phyloP scores from a whole-genome alignment of 2,797 vertebrate genomes.

The Epinephelus malabaricus region DNA sequence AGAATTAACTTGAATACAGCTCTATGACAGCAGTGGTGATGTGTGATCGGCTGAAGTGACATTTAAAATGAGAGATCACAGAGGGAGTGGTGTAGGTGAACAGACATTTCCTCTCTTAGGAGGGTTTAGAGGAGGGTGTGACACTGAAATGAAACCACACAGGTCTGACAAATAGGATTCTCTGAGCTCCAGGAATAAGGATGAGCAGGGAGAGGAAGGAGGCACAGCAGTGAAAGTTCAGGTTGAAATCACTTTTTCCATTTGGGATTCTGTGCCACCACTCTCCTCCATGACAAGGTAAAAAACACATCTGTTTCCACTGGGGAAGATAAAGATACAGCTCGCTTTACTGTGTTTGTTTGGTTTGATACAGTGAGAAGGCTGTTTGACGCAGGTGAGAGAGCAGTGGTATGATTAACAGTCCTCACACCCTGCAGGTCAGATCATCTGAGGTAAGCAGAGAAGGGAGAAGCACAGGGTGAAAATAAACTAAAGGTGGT shows the following conservation, averaged over 20 bases:
- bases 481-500: background rate
- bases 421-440: conserved; percentile 22
- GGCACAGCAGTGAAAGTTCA: background rate
- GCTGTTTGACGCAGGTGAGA: background rate
- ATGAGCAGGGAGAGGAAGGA: background rate
- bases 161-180: background rate
- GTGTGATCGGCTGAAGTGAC: background rate
- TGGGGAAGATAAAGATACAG: background rate
- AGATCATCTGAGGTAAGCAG: background rate
- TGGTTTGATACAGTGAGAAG: conserved; percentile 30
- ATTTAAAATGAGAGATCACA: background rate
- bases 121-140: background rate
- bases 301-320: conserved; percentile 20
- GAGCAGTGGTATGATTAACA: conserved; percentile 1
- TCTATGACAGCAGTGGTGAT: no score
- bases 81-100: no score
- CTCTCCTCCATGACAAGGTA: background rate
- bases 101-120: background rate
- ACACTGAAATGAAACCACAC: conserved; percentile 5
- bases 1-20: background rate
- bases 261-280: background rate
- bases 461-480: background rate
- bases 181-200: background rate
- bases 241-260: conserved; percentile 10
- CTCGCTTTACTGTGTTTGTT: conserved; percentile 17